phyloP scores from a whole-genome alignment of 2,888 invertebrate species.

The Drosophila aldrichi region DNA sequence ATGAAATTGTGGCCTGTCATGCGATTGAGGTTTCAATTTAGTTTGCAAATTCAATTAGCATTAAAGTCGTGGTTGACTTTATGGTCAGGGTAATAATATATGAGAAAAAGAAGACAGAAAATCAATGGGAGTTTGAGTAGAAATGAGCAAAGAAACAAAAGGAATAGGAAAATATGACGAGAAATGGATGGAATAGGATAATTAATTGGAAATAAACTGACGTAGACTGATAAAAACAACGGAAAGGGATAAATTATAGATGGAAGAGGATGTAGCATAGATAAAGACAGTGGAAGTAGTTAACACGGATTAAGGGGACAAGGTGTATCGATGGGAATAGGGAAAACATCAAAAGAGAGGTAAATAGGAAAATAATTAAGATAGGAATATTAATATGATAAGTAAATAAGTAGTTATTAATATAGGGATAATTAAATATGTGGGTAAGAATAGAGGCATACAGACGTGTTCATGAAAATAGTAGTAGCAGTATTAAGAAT shows the following conservation, averaged over 20 bases:
- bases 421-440: too few relatives aligned
- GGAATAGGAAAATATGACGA: not conserved
- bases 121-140: not conserved
- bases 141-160: not conserved
- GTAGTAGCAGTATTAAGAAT: too few relatives aligned
- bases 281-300: not conserved
- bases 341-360: not conserved
- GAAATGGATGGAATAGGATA: too few relatives aligned
- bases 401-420: not conserved
- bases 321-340: not conserved
- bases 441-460: too few relatives aligned
- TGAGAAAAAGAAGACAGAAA: not conserved
- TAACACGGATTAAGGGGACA: too few relatives aligned
- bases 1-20: not conserved
- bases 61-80: not conserved
- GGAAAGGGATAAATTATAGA: not conserved
- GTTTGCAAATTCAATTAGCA: constrained; percentile 6
- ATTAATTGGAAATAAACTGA: constrained; percentile 1
- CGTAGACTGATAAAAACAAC: not conserved
- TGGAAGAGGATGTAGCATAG: not conserved
- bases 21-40: constrained; percentile 1
- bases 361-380: not conserved
- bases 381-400: not conserved
- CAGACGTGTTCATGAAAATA: too few relatives aligned
- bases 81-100: not conserved